Evolutionary conservation across 1,140 invertebrate species (phyloP).

Genomic region (Drosophila ambigua): DNA sequence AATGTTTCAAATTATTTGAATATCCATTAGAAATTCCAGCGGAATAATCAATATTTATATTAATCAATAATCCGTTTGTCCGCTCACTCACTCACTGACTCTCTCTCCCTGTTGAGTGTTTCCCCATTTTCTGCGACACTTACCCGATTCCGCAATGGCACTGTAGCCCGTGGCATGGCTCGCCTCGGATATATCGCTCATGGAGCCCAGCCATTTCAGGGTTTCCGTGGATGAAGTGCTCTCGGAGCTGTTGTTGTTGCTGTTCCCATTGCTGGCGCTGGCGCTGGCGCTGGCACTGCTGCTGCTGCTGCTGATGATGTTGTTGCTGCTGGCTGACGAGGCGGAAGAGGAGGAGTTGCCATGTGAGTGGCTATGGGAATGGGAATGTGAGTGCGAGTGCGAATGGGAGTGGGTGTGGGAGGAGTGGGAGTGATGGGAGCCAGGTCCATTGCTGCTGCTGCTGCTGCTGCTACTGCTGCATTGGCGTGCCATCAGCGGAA

Average conservation of each 20-base stretch:
- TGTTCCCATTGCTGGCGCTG: conserved; percentile 61
- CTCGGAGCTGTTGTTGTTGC: conserved; percentile 86
- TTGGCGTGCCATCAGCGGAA: conserved; percentile 62
- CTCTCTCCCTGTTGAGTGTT: too few relatives aligned
- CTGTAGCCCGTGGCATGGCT: conserved; percentile 84
- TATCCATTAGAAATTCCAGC: too few relatives aligned
- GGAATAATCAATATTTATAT: too few relatives aligned
- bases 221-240: conserved; percentile 92
- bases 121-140: conserved; percentile 20
- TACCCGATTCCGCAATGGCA: conserved; percentile 81
- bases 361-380: conserved; percentile 12
- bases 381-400: conserved; percentile 30
- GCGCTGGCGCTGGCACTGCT: not conserved
- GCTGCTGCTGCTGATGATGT: conserved; percentile 39
- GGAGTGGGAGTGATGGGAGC: conserved; percentile 47
- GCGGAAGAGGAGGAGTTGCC: conserved; percentile 33
- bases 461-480: conserved; percentile 48
- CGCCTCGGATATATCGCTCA: conserved; percentile 90
- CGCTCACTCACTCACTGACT: too few relatives aligned
- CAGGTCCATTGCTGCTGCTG: conserved; percentile 18
- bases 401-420: conserved; percentile 44
- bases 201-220: conserved; percentile 92
- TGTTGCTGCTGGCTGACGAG: conserved; percentile 24
- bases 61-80: too few relatives aligned
- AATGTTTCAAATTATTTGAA: too few relatives aligned